Evolutionary conservation across 2,113 vertebrate genomes (phyloP).

Genomic region (Echinops telfairi): DNA sequence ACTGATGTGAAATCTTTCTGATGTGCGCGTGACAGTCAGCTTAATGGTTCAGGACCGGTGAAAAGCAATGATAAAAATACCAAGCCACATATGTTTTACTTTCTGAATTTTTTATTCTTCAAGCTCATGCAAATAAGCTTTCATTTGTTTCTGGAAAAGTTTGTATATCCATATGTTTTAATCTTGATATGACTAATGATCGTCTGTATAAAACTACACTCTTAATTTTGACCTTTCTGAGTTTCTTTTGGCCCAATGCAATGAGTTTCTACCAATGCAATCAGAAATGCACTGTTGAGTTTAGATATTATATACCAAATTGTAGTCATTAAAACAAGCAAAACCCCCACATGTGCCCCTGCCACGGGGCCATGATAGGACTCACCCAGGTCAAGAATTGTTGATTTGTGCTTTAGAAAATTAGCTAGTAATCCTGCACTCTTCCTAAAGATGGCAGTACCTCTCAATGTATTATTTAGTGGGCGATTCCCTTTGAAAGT

Average conservation of each 20-base stretch:
- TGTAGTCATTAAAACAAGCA: background rate
- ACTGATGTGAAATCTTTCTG: too few relatives aligned
- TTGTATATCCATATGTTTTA: background rate
- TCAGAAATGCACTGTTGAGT: slow-evolving; percentile 27
- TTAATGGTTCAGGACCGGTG: background rate
- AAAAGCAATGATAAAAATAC: slow-evolving; percentile 36
- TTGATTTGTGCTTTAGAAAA: slow-evolving; percentile 16
- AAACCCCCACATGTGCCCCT: background rate
- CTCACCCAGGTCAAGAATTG: slow-evolving; percentile 10
- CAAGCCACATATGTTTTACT: slow-evolving; percentile 37
- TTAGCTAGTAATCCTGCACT: slow-evolving; percentile 38
- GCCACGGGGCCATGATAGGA: slow-evolving; percentile 17
- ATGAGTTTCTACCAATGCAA: background rate
- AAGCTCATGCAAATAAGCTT: slow-evolving; percentile 9
- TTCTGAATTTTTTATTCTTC: slow-evolving; percentile 45
- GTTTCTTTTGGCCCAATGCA: slow-evolving; percentile 39
- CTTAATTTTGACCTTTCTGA: slow-evolving; percentile 56
- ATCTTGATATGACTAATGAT: slow-evolving; percentile 17
- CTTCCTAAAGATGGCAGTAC: slow-evolving; percentile 55
- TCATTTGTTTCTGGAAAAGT: slow-evolving; percentile 55
- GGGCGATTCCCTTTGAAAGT: slow-evolving; percentile 45
- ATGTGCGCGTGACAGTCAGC: too few relatives aligned
- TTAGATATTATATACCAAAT: slow-evolving; percentile 37
- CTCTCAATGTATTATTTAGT: slow-evolving; percentile 29
- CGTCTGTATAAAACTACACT: slow-evolving; percentile 14